Evolutionary conservation across 1,140 invertebrate genomes (phyloP).

Genomic region (Olivierus martensii): DNA sequence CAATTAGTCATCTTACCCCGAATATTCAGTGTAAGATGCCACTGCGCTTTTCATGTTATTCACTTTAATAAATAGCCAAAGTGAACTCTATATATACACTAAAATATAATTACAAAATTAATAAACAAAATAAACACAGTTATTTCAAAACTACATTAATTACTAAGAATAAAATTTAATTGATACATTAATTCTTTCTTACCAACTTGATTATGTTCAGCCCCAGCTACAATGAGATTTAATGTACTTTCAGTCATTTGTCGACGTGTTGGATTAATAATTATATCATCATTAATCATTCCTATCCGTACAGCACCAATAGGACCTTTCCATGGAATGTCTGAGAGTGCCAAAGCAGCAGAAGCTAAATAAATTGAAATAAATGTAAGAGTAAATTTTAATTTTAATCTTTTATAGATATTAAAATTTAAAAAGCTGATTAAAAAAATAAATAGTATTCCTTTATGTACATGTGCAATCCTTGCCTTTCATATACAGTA

Average conservation of each 20-base stretch:
- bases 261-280: conserved; percentile 74
- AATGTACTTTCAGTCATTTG: conserved; percentile 59
- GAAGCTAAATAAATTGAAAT: conserved; percentile 65
- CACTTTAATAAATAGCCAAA: too few relatives aligned
- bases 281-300: conserved; percentile 50
- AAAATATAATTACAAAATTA: neutral
- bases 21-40: too few relatives aligned
- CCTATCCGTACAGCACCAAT: conserved; percentile 86
- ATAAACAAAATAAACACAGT: neutral
- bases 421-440: too few relatives aligned
- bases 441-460: too few relatives aligned
- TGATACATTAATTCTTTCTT: conserved; percentile 19
- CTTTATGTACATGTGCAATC: too few relatives aligned
- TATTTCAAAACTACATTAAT: neutral
- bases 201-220: conserved; percentile 56
- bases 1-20: too few relatives aligned
- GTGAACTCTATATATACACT: too few relatives aligned
- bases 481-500: too few relatives aligned
- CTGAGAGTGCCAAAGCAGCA: conserved; percentile 79
- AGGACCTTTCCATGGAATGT: conserved; percentile 93
- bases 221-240: conserved; percentile 74
- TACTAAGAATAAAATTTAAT: neutral
- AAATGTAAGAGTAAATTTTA: too few relatives aligned
- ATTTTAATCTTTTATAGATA: too few relatives aligned
- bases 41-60: too few relatives aligned